Evolutionary conservation across 2,797 vertebrate genomes (phyloP).

Genomic region (Arctocebus calabarensis): DNA sequence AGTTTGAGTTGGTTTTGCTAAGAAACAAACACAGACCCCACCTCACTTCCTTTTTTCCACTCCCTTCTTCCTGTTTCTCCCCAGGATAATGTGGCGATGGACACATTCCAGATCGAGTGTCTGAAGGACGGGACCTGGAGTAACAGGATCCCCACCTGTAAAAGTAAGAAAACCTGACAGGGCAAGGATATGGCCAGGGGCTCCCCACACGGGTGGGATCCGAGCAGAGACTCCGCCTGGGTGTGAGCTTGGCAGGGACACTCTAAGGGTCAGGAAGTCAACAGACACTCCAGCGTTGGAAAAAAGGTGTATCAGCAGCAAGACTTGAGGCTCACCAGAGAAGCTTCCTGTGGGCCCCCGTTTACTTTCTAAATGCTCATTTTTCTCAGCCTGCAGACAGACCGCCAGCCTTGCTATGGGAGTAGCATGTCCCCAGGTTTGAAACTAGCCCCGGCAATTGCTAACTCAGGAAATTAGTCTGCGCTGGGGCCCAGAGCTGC

Average conservation of each 20-base stretch:
- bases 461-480: conserved; percentile 20
- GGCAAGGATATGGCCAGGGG: background rate
- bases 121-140: conserved; percentile 93
- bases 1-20: background rate
- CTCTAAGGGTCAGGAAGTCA: background rate
- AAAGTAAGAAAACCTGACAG: conserved; percentile 90
- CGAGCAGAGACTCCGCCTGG: background rate
- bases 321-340: background rate
- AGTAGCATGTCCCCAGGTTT: background rate
- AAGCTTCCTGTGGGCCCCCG: background rate
- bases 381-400: background rate
- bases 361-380: conserved; percentile 22
- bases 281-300: background rate
- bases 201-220: background rate
- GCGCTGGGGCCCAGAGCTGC: background rate
- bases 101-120: conserved; percentile 93
- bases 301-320: background rate
- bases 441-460: conserved; percentile 6
- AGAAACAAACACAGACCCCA: background rate
- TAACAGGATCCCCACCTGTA: conserved; percentile 91
- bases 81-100: conserved; percentile 90
- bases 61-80: conserved; percentile 44
- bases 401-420: background rate
- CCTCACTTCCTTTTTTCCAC: background rate
- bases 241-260: background rate